Evolutionary conservation across 1,140 invertebrate species (phyloP).

Genomic region (Calephelis virginiensis): DNA sequence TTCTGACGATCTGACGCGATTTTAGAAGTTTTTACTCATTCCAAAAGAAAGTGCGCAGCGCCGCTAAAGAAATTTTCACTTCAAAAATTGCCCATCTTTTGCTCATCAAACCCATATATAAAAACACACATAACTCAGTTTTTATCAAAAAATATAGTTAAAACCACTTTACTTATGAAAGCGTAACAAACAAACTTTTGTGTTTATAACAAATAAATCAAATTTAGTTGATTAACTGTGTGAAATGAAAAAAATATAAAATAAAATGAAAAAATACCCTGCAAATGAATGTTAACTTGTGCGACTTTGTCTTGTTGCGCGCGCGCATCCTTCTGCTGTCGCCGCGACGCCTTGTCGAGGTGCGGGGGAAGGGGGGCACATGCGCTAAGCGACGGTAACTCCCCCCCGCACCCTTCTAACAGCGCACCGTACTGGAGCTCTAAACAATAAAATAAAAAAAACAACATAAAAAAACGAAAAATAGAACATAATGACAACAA

Average conservation of each 20-base stretch:
- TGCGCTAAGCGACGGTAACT: constrained; percentile 68
- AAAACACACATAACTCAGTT: too few relatives aligned
- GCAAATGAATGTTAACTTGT: constrained; percentile 92
- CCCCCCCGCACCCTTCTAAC: constrained; percentile 69
- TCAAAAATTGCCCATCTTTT: too few relatives aligned
- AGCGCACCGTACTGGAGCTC: constrained; percentile 71
- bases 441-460: constrained; percentile 53
- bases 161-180: too few relatives aligned
- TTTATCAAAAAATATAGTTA: too few relatives aligned
- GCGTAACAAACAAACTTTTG: too few relatives aligned
- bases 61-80: too few relatives aligned
- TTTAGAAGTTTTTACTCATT: too few relatives aligned
- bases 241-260: constrained; percentile 27
- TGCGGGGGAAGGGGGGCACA: constrained; percentile 73
- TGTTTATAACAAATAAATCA: too few relatives aligned
- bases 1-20: too few relatives aligned
- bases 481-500: neutral
- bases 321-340: constrained; percentile 81
- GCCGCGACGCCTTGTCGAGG: constrained; percentile 69
- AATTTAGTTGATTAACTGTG: neutral
- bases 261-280: constrained; percentile 82
- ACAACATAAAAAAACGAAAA: constrained; percentile 49
- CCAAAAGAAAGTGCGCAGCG: too few relatives aligned
- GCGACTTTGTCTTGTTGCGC: constrained; percentile 86
- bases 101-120: too few relatives aligned